phyloP scores from a whole-genome alignment of 2,113 vertebrate species.

The Chaetodon trifascialis region DNA sequence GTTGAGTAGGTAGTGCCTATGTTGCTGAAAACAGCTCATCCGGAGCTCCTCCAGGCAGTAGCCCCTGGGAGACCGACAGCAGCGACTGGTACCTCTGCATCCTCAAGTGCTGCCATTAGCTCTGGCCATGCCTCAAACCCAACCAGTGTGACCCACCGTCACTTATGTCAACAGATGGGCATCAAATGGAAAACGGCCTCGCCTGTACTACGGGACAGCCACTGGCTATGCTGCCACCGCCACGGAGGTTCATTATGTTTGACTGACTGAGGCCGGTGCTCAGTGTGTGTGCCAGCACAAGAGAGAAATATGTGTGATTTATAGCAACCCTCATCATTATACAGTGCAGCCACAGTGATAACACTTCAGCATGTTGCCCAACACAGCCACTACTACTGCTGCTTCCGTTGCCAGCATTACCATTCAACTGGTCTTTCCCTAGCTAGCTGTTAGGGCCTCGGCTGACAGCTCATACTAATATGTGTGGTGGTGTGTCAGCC shows the following conservation, averaged over 20 bases:
- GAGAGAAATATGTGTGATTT: slow-evolving; percentile 47
- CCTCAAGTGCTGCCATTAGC: slow-evolving; percentile 60
- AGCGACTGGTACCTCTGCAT: slow-evolving; percentile 25
- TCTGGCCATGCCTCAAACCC: slow-evolving; percentile 45
- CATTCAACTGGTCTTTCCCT: slow-evolving; percentile 65
- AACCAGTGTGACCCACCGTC: slow-evolving; percentile 29
- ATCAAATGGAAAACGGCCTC: slow-evolving; percentile 54
- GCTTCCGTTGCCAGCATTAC: slow-evolving; percentile 54
- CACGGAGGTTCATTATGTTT: slow-evolving; percentile 64
- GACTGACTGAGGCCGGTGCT: slow-evolving; percentile 52
- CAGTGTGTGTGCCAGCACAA: slow-evolving; percentile 21
- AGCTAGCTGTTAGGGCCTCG: slow-evolving; percentile 62
- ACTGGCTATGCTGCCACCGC: slow-evolving; percentile 37
- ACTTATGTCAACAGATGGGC: slow-evolving; percentile 66
- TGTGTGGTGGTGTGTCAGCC: slow-evolving; percentile 62
- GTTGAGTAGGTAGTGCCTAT: background rate
- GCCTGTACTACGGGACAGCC: slow-evolving; percentile 35
- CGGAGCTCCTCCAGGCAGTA: slow-evolving; percentile 32
- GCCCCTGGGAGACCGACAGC: slow-evolving; percentile 35
- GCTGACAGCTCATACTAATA: slow-evolving; percentile 79
- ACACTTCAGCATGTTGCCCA: slow-evolving; percentile 66
- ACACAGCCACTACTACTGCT: slow-evolving; percentile 44
- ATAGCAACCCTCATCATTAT: slow-evolving; percentile 71
- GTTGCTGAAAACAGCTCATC: slow-evolving; percentile 28
- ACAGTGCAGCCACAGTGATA: slow-evolving; percentile 64